Percentiles rank a stretch among this genome's conserved stretches.
phyloP scores from a whole-genome alignment of 2,797 vertebrate genomes.

The Discoglossus pictus region DNA sequence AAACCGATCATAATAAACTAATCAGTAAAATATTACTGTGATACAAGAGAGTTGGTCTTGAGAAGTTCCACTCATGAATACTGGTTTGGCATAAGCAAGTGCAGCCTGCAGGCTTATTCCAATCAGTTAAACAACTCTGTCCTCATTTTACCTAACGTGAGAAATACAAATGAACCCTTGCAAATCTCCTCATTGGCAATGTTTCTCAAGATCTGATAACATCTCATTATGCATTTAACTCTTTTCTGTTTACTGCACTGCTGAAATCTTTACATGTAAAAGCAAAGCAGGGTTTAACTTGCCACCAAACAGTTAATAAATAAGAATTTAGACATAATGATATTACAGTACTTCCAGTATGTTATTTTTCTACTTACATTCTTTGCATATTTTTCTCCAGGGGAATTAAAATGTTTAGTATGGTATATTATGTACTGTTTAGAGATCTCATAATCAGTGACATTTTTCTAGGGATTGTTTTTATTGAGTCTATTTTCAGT shows the following conservation, averaged over 20 bases:
- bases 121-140: slow-evolving; percentile 15
- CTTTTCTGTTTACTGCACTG: neutral
- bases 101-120: slow-evolving; percentile 10
- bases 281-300: neutral
- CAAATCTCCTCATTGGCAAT: slow-evolving; percentile 8
- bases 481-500: no score
- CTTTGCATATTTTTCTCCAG: no score
- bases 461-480: no score
- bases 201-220: slow-evolving; percentile 5
- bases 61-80: slow-evolving; percentile 6
- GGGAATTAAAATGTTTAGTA: no score
- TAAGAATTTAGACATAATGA: no score
- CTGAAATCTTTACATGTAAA: neutral
- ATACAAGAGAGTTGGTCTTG: slow-evolving; percentile 4
- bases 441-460: no score
- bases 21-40: slow-evolving; percentile 17
- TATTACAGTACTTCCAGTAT: no score
- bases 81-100: slow-evolving; percentile 1
- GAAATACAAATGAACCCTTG: slow-evolving; percentile 2
- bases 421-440: no score
- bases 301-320: no score
- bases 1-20: slow-evolving; percentile 11
- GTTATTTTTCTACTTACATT: no score
- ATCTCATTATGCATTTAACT: slow-evolving; percentile 13
- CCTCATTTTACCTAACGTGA: slow-evolving; percentile 35